Conservation (phyloP, 2,113 vertebrate species). For the Sterrhoptilus dennistouni region DNA sequence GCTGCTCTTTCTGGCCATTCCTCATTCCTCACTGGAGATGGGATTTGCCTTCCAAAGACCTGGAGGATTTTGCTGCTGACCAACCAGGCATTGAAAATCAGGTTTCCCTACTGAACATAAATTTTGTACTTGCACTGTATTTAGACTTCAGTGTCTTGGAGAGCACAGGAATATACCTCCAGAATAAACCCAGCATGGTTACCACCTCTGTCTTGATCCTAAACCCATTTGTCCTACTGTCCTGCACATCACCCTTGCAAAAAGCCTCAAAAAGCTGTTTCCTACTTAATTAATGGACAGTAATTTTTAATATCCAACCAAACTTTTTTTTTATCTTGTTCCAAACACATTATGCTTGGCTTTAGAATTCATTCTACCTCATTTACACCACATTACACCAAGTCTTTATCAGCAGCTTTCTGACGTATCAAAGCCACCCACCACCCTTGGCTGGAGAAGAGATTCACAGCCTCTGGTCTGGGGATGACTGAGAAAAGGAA, state of each 20-base stretch:
- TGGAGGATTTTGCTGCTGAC: not conserved
- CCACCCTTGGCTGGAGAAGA: not conserved
- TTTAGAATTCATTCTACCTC: not conserved
- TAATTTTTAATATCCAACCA: not conserved
- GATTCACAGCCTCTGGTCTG: not conserved
- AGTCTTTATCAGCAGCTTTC: not conserved
- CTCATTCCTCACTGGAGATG: not conserved
- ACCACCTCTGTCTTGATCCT: not conserved
- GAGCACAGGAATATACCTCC: not conserved
- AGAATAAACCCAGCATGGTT: not conserved
- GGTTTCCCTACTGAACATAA: not conserved
- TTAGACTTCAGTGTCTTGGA: not conserved
- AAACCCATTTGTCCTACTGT: not conserved
- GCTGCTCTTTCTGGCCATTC: not conserved
- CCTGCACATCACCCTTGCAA: not conserved
- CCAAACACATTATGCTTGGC: not conserved
- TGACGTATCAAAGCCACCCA: not conserved
- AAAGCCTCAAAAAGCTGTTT: not conserved
- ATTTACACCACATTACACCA: not conserved
- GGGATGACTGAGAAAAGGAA: not conserved
- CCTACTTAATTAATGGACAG: not conserved
- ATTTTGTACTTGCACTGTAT: not conserved
- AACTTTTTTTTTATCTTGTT: not conserved
- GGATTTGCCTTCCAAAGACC: not conserved
- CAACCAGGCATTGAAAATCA: not conserved